A percentile compares a stretch with the other conserved stretches of the same genome.
Evolutionary conservation across 2,888 invertebrate genomes (phyloP).

Genomic region (Ectemnius cavifrons): DNA sequence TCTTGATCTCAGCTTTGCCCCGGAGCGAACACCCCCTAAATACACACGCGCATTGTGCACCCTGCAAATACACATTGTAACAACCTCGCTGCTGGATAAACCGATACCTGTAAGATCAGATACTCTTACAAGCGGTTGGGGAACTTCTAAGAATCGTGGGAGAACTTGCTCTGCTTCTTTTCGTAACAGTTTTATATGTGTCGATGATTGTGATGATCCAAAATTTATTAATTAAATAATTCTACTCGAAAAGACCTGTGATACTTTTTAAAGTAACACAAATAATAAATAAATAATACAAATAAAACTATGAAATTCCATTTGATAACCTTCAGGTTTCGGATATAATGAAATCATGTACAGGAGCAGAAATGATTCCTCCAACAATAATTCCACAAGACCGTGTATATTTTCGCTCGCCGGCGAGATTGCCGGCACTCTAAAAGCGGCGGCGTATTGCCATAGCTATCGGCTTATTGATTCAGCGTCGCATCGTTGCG

Average conservation of each 20-base stretch:
- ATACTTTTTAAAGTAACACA: no score
- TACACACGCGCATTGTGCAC: not conserved
- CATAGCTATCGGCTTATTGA: conserved; percentile 61
- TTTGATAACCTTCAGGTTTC: not conserved
- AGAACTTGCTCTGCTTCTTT: conserved; percentile 11
- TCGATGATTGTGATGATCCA: no score
- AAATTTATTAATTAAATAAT: no score
- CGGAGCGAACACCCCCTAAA: conserved; percentile 26
- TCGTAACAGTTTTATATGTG: not conserved
- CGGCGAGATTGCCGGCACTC: conserved; percentile 48
- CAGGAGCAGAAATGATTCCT: no score
- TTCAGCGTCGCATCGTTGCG: conserved; percentile 53
- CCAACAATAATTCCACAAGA: no score
- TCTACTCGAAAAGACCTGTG: no score
- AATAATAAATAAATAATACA: not conserved
- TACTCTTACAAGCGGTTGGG: conserved; percentile 34
- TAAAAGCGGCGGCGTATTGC: conserved; percentile 46
- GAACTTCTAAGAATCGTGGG: conserved; percentile 47
- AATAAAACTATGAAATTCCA: not conserved
- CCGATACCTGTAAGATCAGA: conserved; percentile 43
- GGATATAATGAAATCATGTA: not conserved
- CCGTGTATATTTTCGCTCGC: conserved; percentile 5
- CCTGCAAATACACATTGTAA: conserved; percentile 22
- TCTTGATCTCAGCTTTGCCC: conserved; percentile 55
- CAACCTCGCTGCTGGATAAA: not conserved